Evolutionary conservation across 2,888 invertebrate genomes (phyloP), one percentile per base, ranked within the genome.

Genomic region (Diadegma fenestrale): DNA sequence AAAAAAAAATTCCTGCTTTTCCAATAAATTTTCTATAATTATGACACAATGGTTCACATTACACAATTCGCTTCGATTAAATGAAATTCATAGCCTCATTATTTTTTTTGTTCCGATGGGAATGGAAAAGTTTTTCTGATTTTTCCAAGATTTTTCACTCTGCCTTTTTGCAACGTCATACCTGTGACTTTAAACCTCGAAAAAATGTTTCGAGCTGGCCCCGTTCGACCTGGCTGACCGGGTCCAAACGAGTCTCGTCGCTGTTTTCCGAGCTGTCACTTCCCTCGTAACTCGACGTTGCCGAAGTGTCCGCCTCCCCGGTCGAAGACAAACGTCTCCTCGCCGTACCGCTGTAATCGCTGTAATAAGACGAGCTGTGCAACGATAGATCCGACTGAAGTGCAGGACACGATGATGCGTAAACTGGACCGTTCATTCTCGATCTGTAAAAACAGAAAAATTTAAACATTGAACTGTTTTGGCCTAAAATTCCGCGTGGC

Each of bases 121-220:
- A 37, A 37, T 37, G 37, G 8, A 37, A 37, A 37, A 37, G 6
- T 37, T 37, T 7, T 37, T 37, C 6, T 37, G n/a, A n/a, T n/a
- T n/a, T n/a, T n/a, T n/a, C n/a, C n/a, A n/a, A n/a, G n/a, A n/a
- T n/a, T n/a, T n/a, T n/a, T n/a, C n/a, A n/a, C n/a, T n/a, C n/a
- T n/a, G n/a, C 58, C 14, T 33, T 48, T n/a, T 1, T 43, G 41
- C 12, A 5, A 33, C 33, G 63, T 64, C 88, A 89, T 90, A 95
- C 96, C 93, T 97, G 96, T 0, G 97, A 97, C 92, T 97, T 97
- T 85, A 97, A 95, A 75, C 97, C 97, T 84, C 96, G 95, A 90
- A 97, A 97, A 92, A 96, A 97, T 78, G 96, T 95, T 92, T 97
- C 97, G 82, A 97, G 95, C 92, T 97, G 96, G 51, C 95, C 95